Evolutionary conservation across 2,888 invertebrate genomes (phyloP).

Genomic region (Watsonalla binaria): DNA sequence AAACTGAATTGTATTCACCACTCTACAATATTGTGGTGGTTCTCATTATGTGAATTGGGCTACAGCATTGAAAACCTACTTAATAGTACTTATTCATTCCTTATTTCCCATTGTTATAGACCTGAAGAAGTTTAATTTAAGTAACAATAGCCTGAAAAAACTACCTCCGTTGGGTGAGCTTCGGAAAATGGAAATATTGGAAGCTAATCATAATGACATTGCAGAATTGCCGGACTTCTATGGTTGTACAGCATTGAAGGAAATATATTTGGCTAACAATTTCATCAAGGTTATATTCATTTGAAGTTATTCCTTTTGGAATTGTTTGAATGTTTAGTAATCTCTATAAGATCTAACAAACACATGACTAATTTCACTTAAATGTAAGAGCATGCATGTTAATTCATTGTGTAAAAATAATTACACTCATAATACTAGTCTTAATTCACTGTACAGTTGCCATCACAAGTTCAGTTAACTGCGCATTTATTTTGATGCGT

Average conservation of each 20-base stretch:
- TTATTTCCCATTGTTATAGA: conserved; percentile 56
- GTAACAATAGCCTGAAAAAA: conserved; percentile 82
- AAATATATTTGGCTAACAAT: conserved; percentile 91
- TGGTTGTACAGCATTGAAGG: conserved; percentile 86
- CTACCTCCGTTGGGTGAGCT: conserved; percentile 86
- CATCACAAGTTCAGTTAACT: too few relatives aligned
- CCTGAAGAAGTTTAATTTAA: conserved; percentile 85
- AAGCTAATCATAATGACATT: conserved; percentile 91
- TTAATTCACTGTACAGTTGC: too few relatives aligned
- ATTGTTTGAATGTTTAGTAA: conserved; percentile 2
- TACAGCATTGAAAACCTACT: background rate
- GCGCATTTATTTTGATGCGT: too few relatives aligned
- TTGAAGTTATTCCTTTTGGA: background rate
- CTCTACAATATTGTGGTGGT: too few relatives aligned
- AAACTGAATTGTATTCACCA: too few relatives aligned
- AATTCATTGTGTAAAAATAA: too few relatives aligned
- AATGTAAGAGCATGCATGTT: too few relatives aligned
- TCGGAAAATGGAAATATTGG: conserved; percentile 85
- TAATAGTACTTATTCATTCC: background rate
- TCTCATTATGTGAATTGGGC: too few relatives aligned
- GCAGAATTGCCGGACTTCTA: conserved; percentile 85
- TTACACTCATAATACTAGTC: too few relatives aligned
- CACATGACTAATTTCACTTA: too few relatives aligned
- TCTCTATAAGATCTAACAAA: background rate
- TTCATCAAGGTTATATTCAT: conserved; percentile 81